phyloP scores from a whole-genome alignment of 2,888 invertebrate genomes.

The Cepaea hortensis region DNA sequence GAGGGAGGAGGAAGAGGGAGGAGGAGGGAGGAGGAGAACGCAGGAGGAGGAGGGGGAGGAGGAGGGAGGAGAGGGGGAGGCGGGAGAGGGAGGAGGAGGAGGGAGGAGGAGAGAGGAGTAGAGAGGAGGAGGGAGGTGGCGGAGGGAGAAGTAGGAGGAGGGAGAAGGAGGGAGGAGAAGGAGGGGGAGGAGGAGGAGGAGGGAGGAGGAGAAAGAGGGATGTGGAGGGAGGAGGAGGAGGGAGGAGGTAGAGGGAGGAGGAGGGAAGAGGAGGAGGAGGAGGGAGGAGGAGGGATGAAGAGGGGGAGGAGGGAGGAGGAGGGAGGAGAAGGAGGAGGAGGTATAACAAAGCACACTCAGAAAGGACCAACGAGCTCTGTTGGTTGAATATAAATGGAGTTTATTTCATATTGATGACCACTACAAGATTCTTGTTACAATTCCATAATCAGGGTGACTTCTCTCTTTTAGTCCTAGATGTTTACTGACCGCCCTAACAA shows the following conservation, averaged over 20 bases:
- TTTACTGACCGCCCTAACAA: no score
- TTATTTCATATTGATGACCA: no score
- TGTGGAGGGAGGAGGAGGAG: slow-evolving; percentile 13
- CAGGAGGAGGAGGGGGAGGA: neutral
- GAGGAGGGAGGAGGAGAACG: neutral
- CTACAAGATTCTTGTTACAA: no score
- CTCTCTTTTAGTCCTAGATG: no score
- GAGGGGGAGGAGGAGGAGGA: slow-evolving; percentile 19
- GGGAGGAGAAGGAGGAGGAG: slow-evolving; percentile 5
- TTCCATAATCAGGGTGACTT: no score
- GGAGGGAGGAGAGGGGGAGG: neutral
- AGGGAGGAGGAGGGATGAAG: no score
- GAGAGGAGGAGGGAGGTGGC: neutral
- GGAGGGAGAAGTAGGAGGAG: slow-evolving; percentile 16
- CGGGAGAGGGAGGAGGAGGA: slow-evolving; percentile 15
- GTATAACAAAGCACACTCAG: no score
- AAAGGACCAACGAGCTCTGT: no score
- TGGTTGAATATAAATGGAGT: no score
- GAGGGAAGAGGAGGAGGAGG: slow-evolving; percentile 10
- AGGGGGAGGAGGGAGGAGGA: no score
- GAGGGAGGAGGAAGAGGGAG: neutral
- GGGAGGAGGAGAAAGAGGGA: neutral
- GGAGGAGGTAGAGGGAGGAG: slow-evolving; percentile 17
- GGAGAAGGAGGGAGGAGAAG: slow-evolving; percentile 12
- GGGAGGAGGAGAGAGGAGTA: slow-evolving; percentile 7